These are phyloP conservation scores for Mesoclemmys tuberculata DNA, from an alignment of 2,113 vertebrate genomes.

Conservation along the genomic window DNA sequence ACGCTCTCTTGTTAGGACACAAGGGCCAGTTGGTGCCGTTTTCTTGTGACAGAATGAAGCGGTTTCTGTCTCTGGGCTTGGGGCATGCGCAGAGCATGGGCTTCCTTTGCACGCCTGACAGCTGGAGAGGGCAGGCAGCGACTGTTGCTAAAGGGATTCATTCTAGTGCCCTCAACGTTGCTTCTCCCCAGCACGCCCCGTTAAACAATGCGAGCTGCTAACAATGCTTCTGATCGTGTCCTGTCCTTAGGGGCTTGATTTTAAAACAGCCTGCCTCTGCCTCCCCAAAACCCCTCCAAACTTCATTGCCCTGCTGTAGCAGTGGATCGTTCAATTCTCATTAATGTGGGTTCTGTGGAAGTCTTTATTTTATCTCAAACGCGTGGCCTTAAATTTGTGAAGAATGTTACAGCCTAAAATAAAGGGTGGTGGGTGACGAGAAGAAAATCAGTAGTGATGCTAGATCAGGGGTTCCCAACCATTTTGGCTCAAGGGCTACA, in stretches of 20 bases:
- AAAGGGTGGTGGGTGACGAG: not conserved
- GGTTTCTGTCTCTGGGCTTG: not conserved
- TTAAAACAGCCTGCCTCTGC: not conserved
- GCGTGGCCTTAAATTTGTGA: not conserved
- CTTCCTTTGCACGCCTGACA: not conserved
- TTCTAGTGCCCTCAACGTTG: not conserved
- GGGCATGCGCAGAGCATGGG: not conserved
- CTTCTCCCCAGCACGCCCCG: fast-evolving
- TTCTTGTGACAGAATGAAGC: slow-evolving; percentile 21
- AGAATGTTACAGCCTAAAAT: not conserved
- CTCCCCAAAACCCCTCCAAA: not conserved
- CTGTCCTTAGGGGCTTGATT: not conserved
- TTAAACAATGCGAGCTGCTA: not conserved
- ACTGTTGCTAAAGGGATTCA: not conserved
- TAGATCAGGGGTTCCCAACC: too few species aligned
- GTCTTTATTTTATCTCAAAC: not conserved
- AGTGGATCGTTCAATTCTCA: not conserved
- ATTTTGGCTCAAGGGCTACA: too few species aligned
- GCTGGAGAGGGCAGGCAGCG: not conserved
- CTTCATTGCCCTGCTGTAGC: not conserved
- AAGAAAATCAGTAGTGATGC: not conserved
- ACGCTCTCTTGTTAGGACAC: not conserved
- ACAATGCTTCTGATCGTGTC: not conserved
- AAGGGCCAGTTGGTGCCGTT: not conserved
- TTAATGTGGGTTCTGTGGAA: not conserved